Base-by-base conservation (phyloP, 2,888 invertebrate species). In the Aphodius granarius region DNA sequence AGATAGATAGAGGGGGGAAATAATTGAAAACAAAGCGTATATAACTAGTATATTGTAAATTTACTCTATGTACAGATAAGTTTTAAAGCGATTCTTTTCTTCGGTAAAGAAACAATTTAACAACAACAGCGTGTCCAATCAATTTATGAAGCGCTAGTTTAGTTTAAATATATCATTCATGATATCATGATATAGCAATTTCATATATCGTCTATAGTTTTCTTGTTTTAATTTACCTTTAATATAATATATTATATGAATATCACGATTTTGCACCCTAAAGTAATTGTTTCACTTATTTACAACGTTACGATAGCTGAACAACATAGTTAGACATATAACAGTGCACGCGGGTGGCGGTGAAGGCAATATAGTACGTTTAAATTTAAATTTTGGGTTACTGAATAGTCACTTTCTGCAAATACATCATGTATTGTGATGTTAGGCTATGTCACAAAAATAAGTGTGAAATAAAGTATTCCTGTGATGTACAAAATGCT, bases 261-360 rank as follows among this genome's bases (percentile, higher is more conserved):
- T 73, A 76, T 76, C 76, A 73, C 76, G 73, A 65, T 20, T 76
- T 71, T 71, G 66, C 73, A 73, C 65, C 65, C 65, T 70, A 70
- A 71, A 74, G 19, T 43, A 71, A 71, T 63, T 23, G 20, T 23
- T 23, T 18, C 43, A 43, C 43, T 72, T 66, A 73, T 73, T 73
- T 73, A 66, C 64, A 73, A 63, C 43, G 43, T 43, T 43, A 43
- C 43, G 13, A 43, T 43, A 43, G 43, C 43, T 43, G 43, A 43
- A 43, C 66, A 78, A 73, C 43, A 2, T 43, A 43, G 43, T 43
- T 43, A 43, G 6, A 43, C 43, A 76, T 66, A 75, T 73, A 79
- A 85, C 84, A 85, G 86, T 85, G 86, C 85, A 83, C 84, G 82
- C 83, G 83, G 84, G 83, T 84, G 78, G 85, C 85, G 84, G 85